These are phyloP conservation scores for Eupeodes latifasciatus DNA, from an alignment of 2,888 invertebrate species.

Conservation along the genomic window DNA sequence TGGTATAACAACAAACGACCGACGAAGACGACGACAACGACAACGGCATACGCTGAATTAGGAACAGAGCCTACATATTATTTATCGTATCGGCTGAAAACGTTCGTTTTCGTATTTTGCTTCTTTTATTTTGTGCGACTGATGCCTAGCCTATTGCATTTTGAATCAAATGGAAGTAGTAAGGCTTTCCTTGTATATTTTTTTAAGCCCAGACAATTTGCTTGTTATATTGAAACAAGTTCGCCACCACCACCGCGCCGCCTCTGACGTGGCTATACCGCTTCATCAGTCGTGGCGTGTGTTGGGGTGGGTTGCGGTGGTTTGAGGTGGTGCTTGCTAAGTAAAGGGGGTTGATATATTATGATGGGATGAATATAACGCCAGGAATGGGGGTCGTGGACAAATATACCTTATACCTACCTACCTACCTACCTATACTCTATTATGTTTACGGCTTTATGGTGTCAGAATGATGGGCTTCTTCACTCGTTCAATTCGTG, in stretches of 20 bases:
- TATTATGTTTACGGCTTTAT: conserved; percentile 43
- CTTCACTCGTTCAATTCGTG: conserved; percentile 55
- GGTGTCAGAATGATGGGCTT: conserved; percentile 69
- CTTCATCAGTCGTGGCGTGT: not conserved
- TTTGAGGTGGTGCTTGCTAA: not conserved
- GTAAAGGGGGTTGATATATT: not conserved
- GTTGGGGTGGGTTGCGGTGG: too few relatives aligned
- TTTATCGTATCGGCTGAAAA: conserved; percentile 45
- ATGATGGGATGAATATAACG: not conserved
- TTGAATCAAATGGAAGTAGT: conserved; percentile 63
- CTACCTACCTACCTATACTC: not conserved
- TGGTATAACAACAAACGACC: not conserved
- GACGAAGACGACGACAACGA: not conserved
- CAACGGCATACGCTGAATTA: conserved; percentile 63
- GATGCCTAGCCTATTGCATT: conserved; percentile 25
- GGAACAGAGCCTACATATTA: conserved; percentile 71
- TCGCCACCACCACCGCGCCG: not conserved
- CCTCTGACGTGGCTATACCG: not conserved
- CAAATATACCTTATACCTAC: not conserved
- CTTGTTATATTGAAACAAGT: conserved; percentile 11
- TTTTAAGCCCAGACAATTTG: conserved; percentile 63
- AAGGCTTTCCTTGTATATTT: conserved; percentile 58
- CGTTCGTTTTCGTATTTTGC: conserved; percentile 30
- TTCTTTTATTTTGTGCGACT: not conserved
- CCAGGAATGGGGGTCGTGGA: conserved; percentile 37